phyloP scores from a whole-genome alignment of 2,113 vertebrate species.

The Labrus mixtus region DNA sequence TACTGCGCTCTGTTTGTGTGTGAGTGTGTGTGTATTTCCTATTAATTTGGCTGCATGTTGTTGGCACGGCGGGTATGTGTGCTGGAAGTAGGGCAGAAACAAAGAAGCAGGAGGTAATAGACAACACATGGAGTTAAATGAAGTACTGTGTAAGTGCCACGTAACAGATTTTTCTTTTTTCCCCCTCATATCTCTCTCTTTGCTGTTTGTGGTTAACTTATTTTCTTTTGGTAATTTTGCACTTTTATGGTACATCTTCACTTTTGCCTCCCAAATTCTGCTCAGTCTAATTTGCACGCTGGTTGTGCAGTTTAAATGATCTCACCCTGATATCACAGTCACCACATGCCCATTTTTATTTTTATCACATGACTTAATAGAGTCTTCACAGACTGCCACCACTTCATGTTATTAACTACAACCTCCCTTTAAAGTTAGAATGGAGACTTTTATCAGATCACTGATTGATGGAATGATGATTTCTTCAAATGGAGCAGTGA shows the following conservation, averaged over 20 bases:
- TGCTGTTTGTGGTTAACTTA: conserved; percentile 3
- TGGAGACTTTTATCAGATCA: conserved; percentile 32
- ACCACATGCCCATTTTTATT: conserved; percentile 56
- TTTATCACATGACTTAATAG: conserved; percentile 55
- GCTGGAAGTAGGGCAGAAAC: conserved; percentile 79
- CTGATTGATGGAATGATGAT: conserved; percentile 60
- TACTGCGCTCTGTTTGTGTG: conserved; percentile 42
- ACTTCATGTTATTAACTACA: conserved; percentile 36
- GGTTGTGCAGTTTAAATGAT: conserved; percentile 16
- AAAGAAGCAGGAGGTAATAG: conserved; percentile 75
- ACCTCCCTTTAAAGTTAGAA: conserved; percentile 8
- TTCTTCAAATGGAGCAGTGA: neutral
- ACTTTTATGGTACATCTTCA: neutral
- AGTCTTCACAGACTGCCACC: conserved; percentile 21
- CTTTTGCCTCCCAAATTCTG: neutral
- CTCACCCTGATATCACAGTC: conserved; percentile 46
- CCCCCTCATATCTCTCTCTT: neutral
- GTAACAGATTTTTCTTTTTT: conserved; percentile 36
- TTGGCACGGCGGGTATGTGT: conserved; percentile 70
- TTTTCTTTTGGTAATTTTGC: neutral
- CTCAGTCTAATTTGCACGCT: neutral
- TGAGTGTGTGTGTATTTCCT: conserved; percentile 70
- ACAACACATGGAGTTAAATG: conserved; percentile 74
- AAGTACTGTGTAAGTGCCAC: conserved; percentile 44
- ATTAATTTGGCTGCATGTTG: conserved; percentile 76